phyloP scores from a whole-genome alignment of 2,113 vertebrate species.

The Plecotus auritus region DNA sequence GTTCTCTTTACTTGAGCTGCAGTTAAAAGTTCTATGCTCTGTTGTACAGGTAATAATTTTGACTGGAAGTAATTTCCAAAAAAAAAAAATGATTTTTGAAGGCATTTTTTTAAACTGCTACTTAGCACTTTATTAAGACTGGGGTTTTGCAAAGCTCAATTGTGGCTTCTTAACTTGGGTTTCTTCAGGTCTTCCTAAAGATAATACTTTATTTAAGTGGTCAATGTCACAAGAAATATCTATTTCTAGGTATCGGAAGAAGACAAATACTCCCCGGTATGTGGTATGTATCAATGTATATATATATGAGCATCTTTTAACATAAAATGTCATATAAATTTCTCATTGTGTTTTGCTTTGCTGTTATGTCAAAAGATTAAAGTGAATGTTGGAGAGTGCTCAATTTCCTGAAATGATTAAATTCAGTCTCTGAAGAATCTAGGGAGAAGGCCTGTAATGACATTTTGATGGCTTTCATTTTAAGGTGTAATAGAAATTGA shows the following conservation, averaged over 20 bases:
- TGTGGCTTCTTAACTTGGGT: conserved; percentile 51
- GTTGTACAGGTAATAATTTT: conserved; percentile 42
- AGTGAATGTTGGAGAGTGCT: conserved; percentile 37
- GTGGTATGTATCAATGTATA: conserved; percentile 60
- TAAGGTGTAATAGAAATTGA: conserved; percentile 65
- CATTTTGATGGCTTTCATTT: conserved; percentile 71
- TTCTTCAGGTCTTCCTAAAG: conserved; percentile 62
- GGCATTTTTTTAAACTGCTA: conserved; percentile 11
- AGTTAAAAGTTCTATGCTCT: conserved; percentile 41
- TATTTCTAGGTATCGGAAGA: conserved; percentile 51
- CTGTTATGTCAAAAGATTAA: conserved; percentile 61
- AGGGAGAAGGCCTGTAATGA: conserved; percentile 51
- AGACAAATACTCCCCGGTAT: not conserved
- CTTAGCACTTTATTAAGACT: conserved; percentile 54
- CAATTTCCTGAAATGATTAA: conserved; percentile 59
- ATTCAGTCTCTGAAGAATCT: conserved; percentile 60
- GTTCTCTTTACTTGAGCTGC: conserved; percentile 7
- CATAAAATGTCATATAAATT: conserved; percentile 45
- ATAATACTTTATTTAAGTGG: conserved; percentile 42
- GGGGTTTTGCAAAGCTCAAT: conserved; percentile 55
- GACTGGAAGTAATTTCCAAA: conserved; percentile 59
- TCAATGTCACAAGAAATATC: conserved; percentile 54
- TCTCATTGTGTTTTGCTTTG: conserved; percentile 48
- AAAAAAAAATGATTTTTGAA: conserved; percentile 58
- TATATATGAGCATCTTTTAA: not conserved